Base-by-base conservation (phyloP, 2,113 vertebrate species). In the Tetrax tetrax region DNA sequence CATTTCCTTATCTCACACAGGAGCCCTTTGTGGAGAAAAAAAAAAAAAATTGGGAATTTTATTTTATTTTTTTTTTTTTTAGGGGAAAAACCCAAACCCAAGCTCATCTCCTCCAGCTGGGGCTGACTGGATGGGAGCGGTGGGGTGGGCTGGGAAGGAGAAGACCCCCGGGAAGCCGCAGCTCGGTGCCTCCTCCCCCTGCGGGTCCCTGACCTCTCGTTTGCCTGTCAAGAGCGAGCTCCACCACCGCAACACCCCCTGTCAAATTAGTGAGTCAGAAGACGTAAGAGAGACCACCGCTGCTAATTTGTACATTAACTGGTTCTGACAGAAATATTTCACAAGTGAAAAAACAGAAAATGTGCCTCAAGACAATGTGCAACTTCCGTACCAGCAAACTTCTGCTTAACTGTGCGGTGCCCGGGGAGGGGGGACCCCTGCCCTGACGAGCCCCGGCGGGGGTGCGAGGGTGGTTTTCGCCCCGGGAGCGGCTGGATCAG, bases 231-330 rank as follows among this genome's bases (percentile, higher is more conserved):
- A 87, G 96, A 95, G 91, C 75, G 68, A 96, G 96, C 97, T 97
- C 87, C 77, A 38, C 96, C 98, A 98, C 98, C 97, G 96, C 98
- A 98, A 98, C 98, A 98, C 97, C 98, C 97, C 97, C 98, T 98
- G 98, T 99, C 98, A 99, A 99, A 98, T 99, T 98, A 97, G 97
- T 66, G 98, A 98, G 98, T 98, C 96, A 98, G 97, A 97, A 98
- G 98, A 98, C 97, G 98, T 98, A 98, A 93, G 97, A 98, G 98
- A 98, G 98, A 98, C 97, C 97, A 98, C 97, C 95, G 82, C 98
- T 95, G 98, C 98, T 99, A 99, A 99, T 99, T 99, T 99, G 98
- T 99, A 99, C 97, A 97, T 98, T 99, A 99, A 99, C 97, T 98
- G 98, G 98, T 98, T 98, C 98, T 99, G 99, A 99, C 99, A 99